Evolutionary conservation across 2,113 vertebrate species (phyloP), one percentile per base, ranked within the genome.

Genomic region (Egretta garzetta): DNA sequence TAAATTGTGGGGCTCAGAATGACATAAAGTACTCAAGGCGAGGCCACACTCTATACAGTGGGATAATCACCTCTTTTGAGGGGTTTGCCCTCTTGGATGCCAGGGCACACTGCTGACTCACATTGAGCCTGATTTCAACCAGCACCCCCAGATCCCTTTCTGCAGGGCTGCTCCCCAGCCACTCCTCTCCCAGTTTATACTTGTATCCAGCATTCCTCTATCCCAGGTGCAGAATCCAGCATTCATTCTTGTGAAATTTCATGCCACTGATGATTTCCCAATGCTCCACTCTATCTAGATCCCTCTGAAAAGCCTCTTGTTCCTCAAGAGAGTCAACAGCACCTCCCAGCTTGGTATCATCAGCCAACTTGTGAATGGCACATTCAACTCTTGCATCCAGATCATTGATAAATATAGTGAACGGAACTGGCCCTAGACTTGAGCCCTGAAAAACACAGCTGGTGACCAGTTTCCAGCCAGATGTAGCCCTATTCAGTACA

Each of bases 21-120:
- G 27, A 39, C 17, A 58, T 30, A 19, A 19, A 12, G 27, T 18
- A 14, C 9, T 70, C 17, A 8, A 79, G 27, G 14, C 23, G 39
- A 32, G 37, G 10, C 13, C 2, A 1, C 9, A 5, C 49, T 10
- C 10, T 6, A 12, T n/a, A 16, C 14, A 28, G 19, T 0, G 4
- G 28, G 52, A 41, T 24, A 28, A 67, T 20, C 12, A 24, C n/a
- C 16, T 37, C 39, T 20, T 47, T 55, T 56, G 33, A 45, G 14
- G 0, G 6, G 53, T 68, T 59, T 52, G 35, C 23, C 45, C 32
- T 41, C 39, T 28, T 22, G 33, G 11, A 56, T 47, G 19, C 56
- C 56, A 49, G 13, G 52, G 41, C 21, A 67, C 52, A 14, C 16
- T 58, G n/a, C 11, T 66, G 59, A 8, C 33, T 45, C 8, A 2